A percentile compares a stretch with the other conserved stretches of the same genome.
phyloP scores from a whole-genome alignment of 2,797 vertebrate species.

The Pantherophis vulpinus region DNA sequence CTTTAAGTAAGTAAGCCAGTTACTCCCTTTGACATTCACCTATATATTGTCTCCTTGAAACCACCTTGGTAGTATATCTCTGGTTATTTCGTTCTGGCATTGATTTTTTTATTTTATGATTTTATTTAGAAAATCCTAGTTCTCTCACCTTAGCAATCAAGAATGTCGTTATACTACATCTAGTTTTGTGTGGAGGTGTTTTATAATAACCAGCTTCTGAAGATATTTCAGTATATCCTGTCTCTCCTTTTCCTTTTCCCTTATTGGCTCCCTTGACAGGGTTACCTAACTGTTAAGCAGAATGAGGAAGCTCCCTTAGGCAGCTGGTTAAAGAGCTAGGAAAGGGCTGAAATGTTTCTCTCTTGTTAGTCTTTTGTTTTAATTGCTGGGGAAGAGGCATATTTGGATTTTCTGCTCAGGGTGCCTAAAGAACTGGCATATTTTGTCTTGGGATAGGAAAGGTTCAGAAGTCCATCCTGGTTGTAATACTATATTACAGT shows the following conservation, averaged over 20 bases:
- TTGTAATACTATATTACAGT: not conserved
- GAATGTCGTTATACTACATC: not conserved
- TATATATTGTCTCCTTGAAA: not conserved
- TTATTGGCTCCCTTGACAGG: not conserved
- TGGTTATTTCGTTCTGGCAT: not conserved
- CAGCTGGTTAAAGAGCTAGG: not conserved
- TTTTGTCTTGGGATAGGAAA: not conserved
- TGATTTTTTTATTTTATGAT: not conserved
- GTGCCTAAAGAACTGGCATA: not conserved
- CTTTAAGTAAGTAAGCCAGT: not conserved
- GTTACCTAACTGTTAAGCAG: not conserved
- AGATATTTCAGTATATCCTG: not conserved
- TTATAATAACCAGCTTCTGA: not conserved
- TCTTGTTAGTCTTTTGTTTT: not conserved
- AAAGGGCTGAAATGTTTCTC: not conserved
- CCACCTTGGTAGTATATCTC: not conserved
- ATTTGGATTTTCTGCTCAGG: not conserved
- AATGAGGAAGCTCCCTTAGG: not conserved
- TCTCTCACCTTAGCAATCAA: not conserved
- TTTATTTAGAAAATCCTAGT: not conserved
- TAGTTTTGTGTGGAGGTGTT: not conserved
- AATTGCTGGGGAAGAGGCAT: not conserved
- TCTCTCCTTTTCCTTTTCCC: not conserved
- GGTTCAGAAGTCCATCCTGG: not conserved
- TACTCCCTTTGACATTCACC: not conserved